These are phyloP conservation scores for Sebastes schlegelii DNA, from an alignment of 2,113 vertebrate species.

Conservation along the genomic window DNA sequence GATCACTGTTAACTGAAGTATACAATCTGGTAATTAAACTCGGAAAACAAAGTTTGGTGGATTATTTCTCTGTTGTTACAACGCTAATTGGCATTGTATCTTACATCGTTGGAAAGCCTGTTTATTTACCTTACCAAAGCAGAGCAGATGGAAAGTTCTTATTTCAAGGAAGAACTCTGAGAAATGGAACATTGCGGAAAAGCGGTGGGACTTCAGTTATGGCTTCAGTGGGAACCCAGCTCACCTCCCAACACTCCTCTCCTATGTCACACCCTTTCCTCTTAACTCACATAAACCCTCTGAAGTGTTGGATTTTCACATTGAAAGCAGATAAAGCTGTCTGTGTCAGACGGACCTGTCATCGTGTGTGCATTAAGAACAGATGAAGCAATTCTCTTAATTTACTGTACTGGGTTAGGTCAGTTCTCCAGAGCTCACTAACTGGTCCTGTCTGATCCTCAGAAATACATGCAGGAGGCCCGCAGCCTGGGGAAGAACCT, in stretches of 20 bases:
- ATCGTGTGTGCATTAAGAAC: neutral
- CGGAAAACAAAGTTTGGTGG: too few species aligned
- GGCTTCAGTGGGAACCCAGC: neutral
- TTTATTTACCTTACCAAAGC: neutral
- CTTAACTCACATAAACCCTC: neutral
- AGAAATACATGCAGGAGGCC: slow-evolving; percentile 95
- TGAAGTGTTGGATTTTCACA: neutral
- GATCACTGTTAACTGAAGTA: too few species aligned
- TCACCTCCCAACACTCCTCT: neutral
- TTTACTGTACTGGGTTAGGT: neutral
- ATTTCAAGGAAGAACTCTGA: neutral
- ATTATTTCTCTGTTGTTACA: too few species aligned
- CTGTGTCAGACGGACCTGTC: neutral
- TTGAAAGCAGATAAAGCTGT: neutral
- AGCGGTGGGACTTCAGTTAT: neutral
- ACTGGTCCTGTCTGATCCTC: slow-evolving; percentile 51
- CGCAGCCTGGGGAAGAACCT: slow-evolving; percentile 92
- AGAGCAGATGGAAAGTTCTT: neutral
- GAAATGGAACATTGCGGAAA: neutral
- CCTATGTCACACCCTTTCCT: neutral
- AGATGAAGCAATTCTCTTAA: neutral
- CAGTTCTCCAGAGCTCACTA: neutral
- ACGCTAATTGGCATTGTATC: too few species aligned
- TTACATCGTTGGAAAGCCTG: too few species aligned
- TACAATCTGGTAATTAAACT: too few species aligned